Percentiles rank a stretch among this genome's conserved stretches.
These are phyloP conservation scores for Acanthurus leucopareius DNA, from an alignment of 2,797 vertebrate species.

Conservation along the genomic window DNA sequence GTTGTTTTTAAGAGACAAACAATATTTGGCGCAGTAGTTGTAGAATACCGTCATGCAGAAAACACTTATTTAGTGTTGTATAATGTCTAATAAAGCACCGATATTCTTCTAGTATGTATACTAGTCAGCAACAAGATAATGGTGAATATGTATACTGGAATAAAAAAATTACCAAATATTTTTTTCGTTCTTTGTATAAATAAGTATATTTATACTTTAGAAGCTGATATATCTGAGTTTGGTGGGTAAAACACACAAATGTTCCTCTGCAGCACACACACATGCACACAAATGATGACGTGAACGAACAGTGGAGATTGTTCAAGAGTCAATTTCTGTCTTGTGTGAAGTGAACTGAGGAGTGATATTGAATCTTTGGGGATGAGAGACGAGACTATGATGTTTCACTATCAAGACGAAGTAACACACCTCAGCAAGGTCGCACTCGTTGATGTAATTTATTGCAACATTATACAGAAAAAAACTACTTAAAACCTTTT, in stretches of 20 bases:
- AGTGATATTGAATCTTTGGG: constrained; percentile 55
- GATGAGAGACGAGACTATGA: constrained; percentile 44
- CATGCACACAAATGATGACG: constrained; percentile 7
- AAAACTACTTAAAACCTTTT: constrained; percentile 21
- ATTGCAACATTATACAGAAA: constrained; percentile 54
- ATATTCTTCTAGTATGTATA: no score
- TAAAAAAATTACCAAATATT: no score
- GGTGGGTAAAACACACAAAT: constrained; percentile 17
- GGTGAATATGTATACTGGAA: no score
- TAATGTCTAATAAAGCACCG: no score
- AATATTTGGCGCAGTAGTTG: no score
- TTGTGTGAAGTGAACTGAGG: constrained; percentile 59
- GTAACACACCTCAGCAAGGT: constrained; percentile 38
- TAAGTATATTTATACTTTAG: not conserved
- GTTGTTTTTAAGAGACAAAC: no score
- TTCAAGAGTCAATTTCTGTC: constrained; percentile 58
- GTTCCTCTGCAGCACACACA: constrained; percentile 3
- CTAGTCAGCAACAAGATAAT: no score
- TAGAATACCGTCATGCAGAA: no score
- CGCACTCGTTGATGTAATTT: constrained; percentile 69
- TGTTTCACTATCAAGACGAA: constrained; percentile 44
- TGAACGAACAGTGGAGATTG: constrained; percentile 39
- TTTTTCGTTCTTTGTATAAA: no score
- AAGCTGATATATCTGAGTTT: not conserved
- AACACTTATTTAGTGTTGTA: no score